These are phyloP conservation scores for Drosophila demipolita DNA, from an alignment of 2,888 invertebrate species.

Conservation along the genomic window DNA sequence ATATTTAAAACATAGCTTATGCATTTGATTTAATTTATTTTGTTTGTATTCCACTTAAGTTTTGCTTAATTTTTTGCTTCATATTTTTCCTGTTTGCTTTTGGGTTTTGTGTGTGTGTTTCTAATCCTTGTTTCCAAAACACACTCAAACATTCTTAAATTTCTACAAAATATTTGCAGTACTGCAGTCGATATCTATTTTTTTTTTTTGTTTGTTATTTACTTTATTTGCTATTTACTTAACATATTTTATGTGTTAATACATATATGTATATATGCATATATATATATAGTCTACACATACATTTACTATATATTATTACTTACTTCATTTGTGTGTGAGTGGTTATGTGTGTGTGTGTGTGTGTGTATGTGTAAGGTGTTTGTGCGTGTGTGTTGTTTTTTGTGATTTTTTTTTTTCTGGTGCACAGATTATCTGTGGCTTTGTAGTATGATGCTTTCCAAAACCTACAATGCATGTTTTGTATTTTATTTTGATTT, in stretches of 20 bases:
- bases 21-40: conserved; percentile 51
- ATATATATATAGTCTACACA: conserved; percentile 39
- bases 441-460: conserved; percentile 47
- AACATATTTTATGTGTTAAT: conserved; percentile 56
- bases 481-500: conserved; percentile 35
- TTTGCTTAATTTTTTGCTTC: conserved; percentile 39
- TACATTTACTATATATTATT: conserved; percentile 34
- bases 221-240: conserved; percentile 72
- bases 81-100: conserved; percentile 54
- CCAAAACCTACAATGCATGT: conserved; percentile 44
- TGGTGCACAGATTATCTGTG: conserved; percentile 39
- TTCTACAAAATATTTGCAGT: conserved; percentile 84
- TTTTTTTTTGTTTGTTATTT: conserved; percentile 47
- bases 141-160: conserved; percentile 82
- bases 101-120: conserved; percentile 22
- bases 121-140: conserved; percentile 61
- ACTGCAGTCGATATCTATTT: conserved; percentile 82
- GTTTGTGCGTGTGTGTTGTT: conserved; percentile 29
- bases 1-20: conserved; percentile 70
- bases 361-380: conserved; percentile 27
- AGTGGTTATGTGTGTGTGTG: conserved; percentile 21
- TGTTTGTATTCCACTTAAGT: conserved; percentile 29
- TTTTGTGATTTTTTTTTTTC: neutral
- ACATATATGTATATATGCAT: conserved; percentile 43
- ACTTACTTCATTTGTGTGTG: conserved; percentile 23